Evolutionary conservation across 2,888 invertebrate genomes (phyloP).

Genomic region (Dasypogon diadema): DNA sequence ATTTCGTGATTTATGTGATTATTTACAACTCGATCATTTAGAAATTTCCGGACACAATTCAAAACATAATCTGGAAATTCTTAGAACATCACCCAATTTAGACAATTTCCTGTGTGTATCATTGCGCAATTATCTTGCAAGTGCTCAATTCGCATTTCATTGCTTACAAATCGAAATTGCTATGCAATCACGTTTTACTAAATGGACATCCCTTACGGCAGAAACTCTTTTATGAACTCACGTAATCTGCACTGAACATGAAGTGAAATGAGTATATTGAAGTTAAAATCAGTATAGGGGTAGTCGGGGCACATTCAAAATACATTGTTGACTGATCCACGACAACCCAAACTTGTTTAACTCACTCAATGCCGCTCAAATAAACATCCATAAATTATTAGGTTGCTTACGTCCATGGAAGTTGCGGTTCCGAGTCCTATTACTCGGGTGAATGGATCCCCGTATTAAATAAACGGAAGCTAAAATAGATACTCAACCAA

Average conservation of each 20-base stretch:
- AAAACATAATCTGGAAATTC: too few species aligned
- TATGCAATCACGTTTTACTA: background rate
- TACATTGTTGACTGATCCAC: constrained; percentile 38
- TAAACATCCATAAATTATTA: constrained; percentile 47
- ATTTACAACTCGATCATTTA: too few species aligned
- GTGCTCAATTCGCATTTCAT: too few species aligned
- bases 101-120: too few species aligned
- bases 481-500: constrained; percentile 33
- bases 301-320: background rate
- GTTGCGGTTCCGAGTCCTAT: constrained; percentile 32
- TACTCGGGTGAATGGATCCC: constrained; percentile 34
- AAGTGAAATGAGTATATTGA: constrained; percentile 17
- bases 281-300: background rate
- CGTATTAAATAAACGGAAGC: constrained; percentile 47
- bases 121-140: too few species aligned
- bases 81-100: too few species aligned
- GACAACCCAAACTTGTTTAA: constrained; percentile 26
- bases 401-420: constrained; percentile 7
- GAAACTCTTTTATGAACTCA: background rate
- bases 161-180: too few species aligned
- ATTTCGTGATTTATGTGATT: too few species aligned
- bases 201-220: background rate
- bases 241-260: constrained; percentile 35
- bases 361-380: constrained; percentile 31
- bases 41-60: too few species aligned